These are phyloP conservation scores for Epizoanthus illoricatus DNA, from an alignment of 92 coral and sea anemone genomes.

Conservation along the genomic window DNA sequence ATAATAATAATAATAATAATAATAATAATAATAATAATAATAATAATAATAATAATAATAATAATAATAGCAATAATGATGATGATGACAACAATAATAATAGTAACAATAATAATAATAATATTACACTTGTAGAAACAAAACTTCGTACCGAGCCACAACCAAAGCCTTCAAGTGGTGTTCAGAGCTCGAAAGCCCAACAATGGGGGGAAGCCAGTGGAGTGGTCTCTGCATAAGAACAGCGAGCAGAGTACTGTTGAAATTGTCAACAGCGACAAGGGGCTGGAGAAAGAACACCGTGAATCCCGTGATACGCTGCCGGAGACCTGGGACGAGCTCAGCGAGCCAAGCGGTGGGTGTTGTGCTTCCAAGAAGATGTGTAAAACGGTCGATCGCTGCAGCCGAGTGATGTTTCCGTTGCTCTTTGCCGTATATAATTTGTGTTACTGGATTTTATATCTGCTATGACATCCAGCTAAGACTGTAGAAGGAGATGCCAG, in stretches of 20 bases:
- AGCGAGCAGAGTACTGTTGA: slow-evolving; percentile 8
- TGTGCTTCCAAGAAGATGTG: slow-evolving; percentile 11
- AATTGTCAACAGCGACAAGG: not conserved
- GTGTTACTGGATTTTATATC: slow-evolving; percentile 66
- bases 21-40: no score
- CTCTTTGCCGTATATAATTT: slow-evolving; percentile 58
- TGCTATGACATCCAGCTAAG: not conserved
- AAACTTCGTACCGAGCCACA: not conserved
- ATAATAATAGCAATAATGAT: no score
- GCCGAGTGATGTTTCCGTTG: slow-evolving; percentile 68
- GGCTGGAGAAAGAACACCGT: not conserved
- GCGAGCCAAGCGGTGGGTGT: slow-evolving; percentile 8
- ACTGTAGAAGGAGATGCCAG: not conserved
- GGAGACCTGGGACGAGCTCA: not conserved
- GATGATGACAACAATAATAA: no score
- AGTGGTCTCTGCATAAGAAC: not conserved
- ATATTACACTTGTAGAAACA: not conserved
- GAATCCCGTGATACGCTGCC: slow-evolving; percentile 3
- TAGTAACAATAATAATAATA: no score
- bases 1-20: no score
- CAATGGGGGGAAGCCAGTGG: slow-evolving; percentile 22
- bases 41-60: no score
- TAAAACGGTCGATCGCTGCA: slow-evolving; percentile 19
- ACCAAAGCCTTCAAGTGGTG: slow-evolving; percentile 29
- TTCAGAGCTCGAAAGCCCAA: slow-evolving; percentile 26